These are phyloP conservation scores for Pseudococcus longispinus DNA, from an alignment of 2,888 invertebrate species.

Conservation along the genomic window DNA sequence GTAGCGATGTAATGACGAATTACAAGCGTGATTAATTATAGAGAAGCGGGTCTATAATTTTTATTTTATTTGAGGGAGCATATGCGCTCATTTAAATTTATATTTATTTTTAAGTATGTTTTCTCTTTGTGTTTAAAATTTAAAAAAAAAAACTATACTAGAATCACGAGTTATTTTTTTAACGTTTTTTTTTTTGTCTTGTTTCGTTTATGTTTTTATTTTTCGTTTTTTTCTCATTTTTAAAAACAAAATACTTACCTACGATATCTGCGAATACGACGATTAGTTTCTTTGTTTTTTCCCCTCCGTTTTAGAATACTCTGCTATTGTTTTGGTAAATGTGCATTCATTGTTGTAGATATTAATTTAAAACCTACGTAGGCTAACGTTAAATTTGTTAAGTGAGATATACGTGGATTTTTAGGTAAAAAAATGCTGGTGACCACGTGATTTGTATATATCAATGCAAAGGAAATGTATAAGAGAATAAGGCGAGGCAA, in stretches of 20 bases:
- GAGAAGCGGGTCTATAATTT: conserved; percentile 2
- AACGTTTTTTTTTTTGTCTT: background rate
- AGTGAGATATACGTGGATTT: conserved; percentile 37
- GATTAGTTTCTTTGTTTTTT: background rate
- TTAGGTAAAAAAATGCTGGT: background rate
- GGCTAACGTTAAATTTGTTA: conserved; percentile 35
- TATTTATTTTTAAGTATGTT: conserved; percentile 25
- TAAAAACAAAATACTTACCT: background rate
- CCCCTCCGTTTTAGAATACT: background rate
- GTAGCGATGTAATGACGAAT: conserved; percentile 39
- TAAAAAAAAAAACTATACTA: background rate
- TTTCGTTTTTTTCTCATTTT: background rate
- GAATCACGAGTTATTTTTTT: conserved; percentile 14
- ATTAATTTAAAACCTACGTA: conserved; percentile 36
- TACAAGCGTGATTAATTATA: conserved; percentile 28
- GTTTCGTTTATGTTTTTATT: background rate
- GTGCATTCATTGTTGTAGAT: conserved; percentile 44
- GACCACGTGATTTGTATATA: conserved; percentile 38
- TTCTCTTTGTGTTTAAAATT: conserved; percentile 16
- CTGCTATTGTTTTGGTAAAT: conserved; percentile 38
- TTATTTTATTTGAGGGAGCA: conserved; percentile 15
- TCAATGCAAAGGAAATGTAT: conserved; percentile 11
- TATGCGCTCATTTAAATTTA: conserved; percentile 30
- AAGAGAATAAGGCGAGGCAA: conserved; percentile 41
- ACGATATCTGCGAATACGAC: conserved; percentile 8